phyloP scores from a whole-genome alignment of 1,140 invertebrate species.

The Neocloeon triangulifer region DNA sequence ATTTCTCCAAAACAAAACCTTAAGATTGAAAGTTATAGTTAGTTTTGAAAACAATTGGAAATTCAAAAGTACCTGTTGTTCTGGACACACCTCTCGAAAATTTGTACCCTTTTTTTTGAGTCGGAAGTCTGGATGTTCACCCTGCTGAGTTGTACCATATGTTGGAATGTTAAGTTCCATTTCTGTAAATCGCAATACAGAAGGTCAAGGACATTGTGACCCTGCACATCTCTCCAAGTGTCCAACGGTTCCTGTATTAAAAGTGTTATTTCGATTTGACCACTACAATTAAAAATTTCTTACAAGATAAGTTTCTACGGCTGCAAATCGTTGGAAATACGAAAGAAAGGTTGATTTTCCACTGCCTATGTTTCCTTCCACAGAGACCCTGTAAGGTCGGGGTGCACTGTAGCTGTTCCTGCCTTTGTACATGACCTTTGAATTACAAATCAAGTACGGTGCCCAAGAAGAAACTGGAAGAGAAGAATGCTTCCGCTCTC shows the following conservation, averaged over 20 bases:
- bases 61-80: slow-evolving; percentile 17
- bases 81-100: slow-evolving; percentile 31
- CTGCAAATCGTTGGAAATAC: slow-evolving; percentile 20
- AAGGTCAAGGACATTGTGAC: slow-evolving; percentile 24
- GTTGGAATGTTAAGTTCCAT: slow-evolving; percentile 28
- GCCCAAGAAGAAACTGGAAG: too few relatives aligned
- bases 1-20: slow-evolving; percentile 28
- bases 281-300: too few relatives aligned
- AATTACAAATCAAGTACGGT: too few relatives aligned
- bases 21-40: slow-evolving; percentile 3
- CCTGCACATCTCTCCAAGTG: slow-evolving; percentile 25
- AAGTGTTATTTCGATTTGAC: too few relatives aligned
- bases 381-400: slow-evolving; percentile 35
- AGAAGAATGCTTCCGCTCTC: too few relatives aligned
- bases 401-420: too few relatives aligned
- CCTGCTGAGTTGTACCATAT: slow-evolving; percentile 29
- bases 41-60: slow-evolving; percentile 5
- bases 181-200: slow-evolving; percentile 25
- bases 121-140: slow-evolving; percentile 19
- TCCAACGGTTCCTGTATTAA: slow-evolving; percentile 16
- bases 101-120: slow-evolving; percentile 16
- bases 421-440: too few relatives aligned
- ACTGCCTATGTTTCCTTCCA: slow-evolving; percentile 34
- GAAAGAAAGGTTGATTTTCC: slow-evolving; percentile 32
- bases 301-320: slow-evolving; percentile 11